A percentile compares a stretch with the other conserved stretches of the same genome.
phyloP scores from a whole-genome alignment of 2,888 invertebrate species.

The Ennomos fuscantarius region DNA sequence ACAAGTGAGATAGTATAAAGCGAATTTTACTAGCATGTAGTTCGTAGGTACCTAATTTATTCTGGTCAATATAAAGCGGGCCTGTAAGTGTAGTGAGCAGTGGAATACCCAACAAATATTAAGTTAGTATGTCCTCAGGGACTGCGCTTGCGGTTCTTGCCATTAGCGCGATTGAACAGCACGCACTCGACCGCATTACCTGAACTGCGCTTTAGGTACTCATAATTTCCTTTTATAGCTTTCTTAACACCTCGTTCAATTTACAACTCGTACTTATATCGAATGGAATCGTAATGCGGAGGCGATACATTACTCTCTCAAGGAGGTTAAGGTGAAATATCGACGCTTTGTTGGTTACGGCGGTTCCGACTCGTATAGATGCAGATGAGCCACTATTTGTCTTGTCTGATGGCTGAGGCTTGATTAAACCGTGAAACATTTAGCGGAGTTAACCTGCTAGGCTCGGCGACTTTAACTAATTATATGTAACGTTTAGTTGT shows the following conservation, averaged over 20 bases:
- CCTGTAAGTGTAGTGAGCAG: constrained; percentile 66
- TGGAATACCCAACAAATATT: constrained; percentile 78
- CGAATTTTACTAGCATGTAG: constrained; percentile 8
- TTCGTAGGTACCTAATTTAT: constrained; percentile 50
- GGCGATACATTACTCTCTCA: constrained; percentile 46
- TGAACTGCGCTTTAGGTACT: constrained; percentile 43
- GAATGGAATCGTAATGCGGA: constrained; percentile 41
- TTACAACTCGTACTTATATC: constrained; percentile 29
- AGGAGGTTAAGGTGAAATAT: constrained; percentile 69
- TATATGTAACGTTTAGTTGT: constrained; percentile 32
- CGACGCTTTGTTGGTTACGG: constrained; percentile 70
- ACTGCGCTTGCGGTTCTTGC: constrained; percentile 77
- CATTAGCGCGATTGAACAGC: constrained; percentile 79
- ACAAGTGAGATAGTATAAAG: not conserved
- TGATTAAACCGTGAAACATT: constrained; percentile 84
- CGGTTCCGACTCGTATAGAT: constrained; percentile 80
- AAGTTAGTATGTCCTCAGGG: constrained; percentile 74
- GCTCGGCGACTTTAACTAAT: constrained; percentile 43
- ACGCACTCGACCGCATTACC: constrained; percentile 49
- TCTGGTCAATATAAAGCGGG: constrained; percentile 62
- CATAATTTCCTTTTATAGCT: constrained; percentile 43
- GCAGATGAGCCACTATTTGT: constrained; percentile 85
- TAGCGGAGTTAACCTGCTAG: constrained; percentile 69
- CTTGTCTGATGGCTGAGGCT: constrained; percentile 80
- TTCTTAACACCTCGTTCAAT: constrained; percentile 35